phyloP scores from a whole-genome alignment of 2,797 vertebrate genomes.

The Tragopan temminckii region DNA sequence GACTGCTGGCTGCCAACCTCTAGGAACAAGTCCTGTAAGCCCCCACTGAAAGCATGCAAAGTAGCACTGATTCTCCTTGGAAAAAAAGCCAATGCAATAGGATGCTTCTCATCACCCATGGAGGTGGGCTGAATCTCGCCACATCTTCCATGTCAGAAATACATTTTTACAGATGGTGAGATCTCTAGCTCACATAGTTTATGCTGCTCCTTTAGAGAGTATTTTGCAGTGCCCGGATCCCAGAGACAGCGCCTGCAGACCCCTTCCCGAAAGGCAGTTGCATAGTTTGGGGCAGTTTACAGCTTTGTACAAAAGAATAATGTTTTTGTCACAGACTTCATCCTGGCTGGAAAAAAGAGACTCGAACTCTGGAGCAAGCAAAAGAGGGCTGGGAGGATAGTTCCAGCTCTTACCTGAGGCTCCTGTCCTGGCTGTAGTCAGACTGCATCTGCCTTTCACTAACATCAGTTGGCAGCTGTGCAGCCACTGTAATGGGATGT shows the following conservation, averaged over 20 bases:
- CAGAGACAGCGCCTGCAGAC: not conserved
- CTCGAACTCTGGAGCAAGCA: not conserved
- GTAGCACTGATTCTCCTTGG: not conserved
- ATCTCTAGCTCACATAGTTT: not conserved
- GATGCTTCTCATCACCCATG: not conserved
- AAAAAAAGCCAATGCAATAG: not conserved
- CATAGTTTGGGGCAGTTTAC: not conserved
- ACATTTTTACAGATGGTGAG: not conserved
- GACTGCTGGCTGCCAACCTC: not conserved
- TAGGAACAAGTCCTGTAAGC: not conserved
- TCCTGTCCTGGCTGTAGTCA: constrained; percentile 84
- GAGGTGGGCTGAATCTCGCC: not conserved
- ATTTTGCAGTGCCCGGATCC: not conserved
- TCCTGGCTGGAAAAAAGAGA: not conserved
- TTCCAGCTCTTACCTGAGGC: constrained; percentile 81
- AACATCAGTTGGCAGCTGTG: constrained; percentile 56
- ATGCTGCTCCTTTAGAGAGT: not conserved
- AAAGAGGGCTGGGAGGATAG: not conserved
- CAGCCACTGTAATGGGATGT: constrained; percentile 74
- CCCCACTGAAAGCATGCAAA: not conserved
- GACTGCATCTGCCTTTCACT: constrained; percentile 81
- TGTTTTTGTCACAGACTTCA: not conserved
- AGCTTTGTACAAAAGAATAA: not conserved
- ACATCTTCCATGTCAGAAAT: not conserved
- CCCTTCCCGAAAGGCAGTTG: not conserved